Evolutionary conservation across 2,113 vertebrate genomes (phyloP), one percentile per base, ranked within the genome.

Genomic region (Lepidothrix coronata): DNA sequence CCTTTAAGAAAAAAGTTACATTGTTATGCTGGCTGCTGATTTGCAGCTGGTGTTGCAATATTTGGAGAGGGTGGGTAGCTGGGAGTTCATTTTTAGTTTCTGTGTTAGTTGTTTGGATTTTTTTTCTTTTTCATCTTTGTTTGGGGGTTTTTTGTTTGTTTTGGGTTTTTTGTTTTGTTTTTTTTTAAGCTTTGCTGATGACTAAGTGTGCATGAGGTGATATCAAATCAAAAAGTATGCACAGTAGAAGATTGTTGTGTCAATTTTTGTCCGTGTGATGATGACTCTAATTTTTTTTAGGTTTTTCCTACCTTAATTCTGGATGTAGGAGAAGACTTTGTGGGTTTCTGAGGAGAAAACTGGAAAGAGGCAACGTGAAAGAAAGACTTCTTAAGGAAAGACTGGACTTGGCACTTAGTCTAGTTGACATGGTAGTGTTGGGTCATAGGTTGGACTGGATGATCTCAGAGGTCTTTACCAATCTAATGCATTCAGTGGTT

Each of bases 391-490:
- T 21, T 25, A 46, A 61, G 46, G 37, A 35, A 82, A 35, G 24
- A 61, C 9, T 75, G 54, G 20, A 48, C 2, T 2, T 68, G 21
- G 30, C 54, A 25, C 0, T 1, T 54, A n/a, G 24, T n/a, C 5
- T 30, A 27, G 30, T 54, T 89, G 39, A 25, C n/a, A 14, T n/a
- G 44, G 11, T 68, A 28, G 13, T 61, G 54, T 54, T 46, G 17
- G 30, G 39, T 62, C 39, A 31, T 41, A 41, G 20, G 16, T 5
- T 68, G 39, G 62, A n/a, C 14, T 54, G 0, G 0, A n/a, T 61
- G 0, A 41, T 61, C 62, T 75, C 39, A 46, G 61, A n/a, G 11
- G 25, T 67, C 54, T 54, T 54, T 68, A 41, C 39, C 23, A 73
- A 5, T 9, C 22, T 58, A 25, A 18, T 48, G 54, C 14, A 41